Conservation (phyloP, 2,113 vertebrate species). For the Leuciscus idus region DNA sequence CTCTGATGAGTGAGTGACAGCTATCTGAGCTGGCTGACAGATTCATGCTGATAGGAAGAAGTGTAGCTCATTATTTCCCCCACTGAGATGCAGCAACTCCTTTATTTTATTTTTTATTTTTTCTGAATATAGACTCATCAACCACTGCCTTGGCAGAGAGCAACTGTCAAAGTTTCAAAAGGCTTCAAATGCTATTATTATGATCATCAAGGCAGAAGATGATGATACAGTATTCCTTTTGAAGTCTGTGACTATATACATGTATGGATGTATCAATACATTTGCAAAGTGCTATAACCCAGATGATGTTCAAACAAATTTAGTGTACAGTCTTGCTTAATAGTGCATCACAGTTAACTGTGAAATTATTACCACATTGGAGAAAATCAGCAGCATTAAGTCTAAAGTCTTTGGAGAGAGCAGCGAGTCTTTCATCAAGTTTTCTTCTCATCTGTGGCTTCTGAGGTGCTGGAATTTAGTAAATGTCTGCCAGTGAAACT, state of each 20-base stretch:
- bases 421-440: neutral
- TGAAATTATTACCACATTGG: neutral
- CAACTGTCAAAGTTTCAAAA: neutral
- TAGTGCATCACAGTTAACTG: neutral
- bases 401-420: slow-evolving; percentile 2
- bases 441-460: slow-evolving; percentile 19
- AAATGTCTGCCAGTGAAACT: slow-evolving; percentile 16
- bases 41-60: slow-evolving; percentile 34
- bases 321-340: neutral
- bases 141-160: slow-evolving; percentile 11
- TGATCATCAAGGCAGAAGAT: neutral
- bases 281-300: neutral
- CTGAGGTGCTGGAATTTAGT: slow-evolving; percentile 34
- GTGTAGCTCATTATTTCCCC: slow-evolving; percentile 40
- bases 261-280: neutral
- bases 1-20: slow-evolving; percentile 48
- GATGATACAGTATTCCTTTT: neutral
- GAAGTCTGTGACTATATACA: slow-evolving; percentile 4
- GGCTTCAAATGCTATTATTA: slow-evolving; percentile 29
- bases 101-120: neutral
- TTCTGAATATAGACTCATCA: slow-evolving; percentile 31
- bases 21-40: slow-evolving; percentile 34
- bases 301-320: neutral
- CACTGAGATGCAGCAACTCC: slow-evolving; percentile 5
- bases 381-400: neutral